A percentile compares a stretch with the other conserved stretches of the same genome.
phyloP scores from a whole-genome alignment of 1,140 invertebrate genomes.

The Drosophila parvula region DNA sequence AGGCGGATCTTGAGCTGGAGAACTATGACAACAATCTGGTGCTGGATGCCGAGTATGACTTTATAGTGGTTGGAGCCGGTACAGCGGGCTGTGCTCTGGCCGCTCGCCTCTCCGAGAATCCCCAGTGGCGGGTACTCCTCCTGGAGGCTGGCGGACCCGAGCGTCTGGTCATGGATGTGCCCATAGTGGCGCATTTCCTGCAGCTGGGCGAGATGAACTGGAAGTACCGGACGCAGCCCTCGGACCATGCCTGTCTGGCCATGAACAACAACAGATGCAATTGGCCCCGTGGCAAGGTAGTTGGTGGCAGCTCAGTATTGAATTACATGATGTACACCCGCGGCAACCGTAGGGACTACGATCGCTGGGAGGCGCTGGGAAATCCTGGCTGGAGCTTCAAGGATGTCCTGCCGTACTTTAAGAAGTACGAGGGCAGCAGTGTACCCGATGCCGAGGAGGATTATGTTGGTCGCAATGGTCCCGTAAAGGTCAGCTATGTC shows the following conservation, averaged over 20 bases:
- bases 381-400: slow-evolving; percentile 93
- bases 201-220: slow-evolving; percentile 88
- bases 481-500: slow-evolving; percentile 85
- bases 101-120: slow-evolving; percentile 87
- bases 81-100: slow-evolving; percentile 90
- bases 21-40: slow-evolving; percentile 78
- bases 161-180: slow-evolving; percentile 88
- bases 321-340: slow-evolving; percentile 97
- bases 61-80: slow-evolving; percentile 89
- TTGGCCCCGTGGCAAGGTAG: slow-evolving; percentile 90
- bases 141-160: slow-evolving; percentile 88
- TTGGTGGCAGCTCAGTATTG: slow-evolving; percentile 93
- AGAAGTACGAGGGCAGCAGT: slow-evolving; percentile 89
- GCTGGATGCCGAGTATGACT: slow-evolving; percentile 85
- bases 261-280: slow-evolving; percentile 87
- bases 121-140: slow-evolving; percentile 87
- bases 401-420: slow-evolving; percentile 92
- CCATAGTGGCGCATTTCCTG: slow-evolving; percentile 87
- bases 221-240: slow-evolving; percentile 88
- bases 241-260: slow-evolving; percentile 82
- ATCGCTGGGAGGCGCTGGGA: slow-evolving; percentile 91
- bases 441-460: slow-evolving; percentile 85
- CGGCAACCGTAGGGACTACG: slow-evolving; percentile 90
- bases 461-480: slow-evolving; percentile 87
- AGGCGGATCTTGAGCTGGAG: slow-evolving; percentile 60